phyloP scores from a whole-genome alignment of 2,797 vertebrate genomes.

The Darevskia nairensis region DNA sequence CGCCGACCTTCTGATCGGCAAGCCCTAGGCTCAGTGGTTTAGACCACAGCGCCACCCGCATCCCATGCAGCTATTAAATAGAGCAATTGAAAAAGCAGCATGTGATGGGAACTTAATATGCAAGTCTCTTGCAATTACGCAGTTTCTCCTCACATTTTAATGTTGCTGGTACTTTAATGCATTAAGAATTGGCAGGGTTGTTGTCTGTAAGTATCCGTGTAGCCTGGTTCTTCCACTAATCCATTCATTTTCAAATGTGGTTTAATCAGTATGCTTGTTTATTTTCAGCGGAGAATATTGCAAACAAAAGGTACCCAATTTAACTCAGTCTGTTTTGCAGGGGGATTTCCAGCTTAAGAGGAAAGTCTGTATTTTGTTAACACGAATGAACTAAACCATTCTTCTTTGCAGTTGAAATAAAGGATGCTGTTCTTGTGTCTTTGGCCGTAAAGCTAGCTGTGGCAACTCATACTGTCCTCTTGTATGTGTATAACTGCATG shows the following conservation, averaged over 20 bases:
- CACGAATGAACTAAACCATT: neutral
- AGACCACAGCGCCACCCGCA: too few species aligned
- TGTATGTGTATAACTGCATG: conserved; percentile 1
- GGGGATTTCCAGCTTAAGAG: neutral
- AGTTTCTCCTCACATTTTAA: neutral
- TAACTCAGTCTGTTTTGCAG: neutral
- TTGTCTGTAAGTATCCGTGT: neutral
- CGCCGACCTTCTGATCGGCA: too few species aligned
- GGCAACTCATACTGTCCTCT: neutral
- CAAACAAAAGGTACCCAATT: neutral
- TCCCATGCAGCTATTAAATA: conserved; percentile 1
- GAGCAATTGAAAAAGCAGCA: neutral
- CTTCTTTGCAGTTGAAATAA: neutral
- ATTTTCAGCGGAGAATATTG: neutral
- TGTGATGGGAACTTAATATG: neutral
- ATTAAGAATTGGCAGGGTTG: neutral
- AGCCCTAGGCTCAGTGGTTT: too few species aligned
- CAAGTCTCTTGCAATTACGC: neutral
- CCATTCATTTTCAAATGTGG: neutral
- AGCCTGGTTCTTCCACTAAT: neutral
- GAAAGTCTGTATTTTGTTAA: neutral
- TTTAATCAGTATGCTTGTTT: neutral
- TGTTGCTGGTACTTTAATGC: neutral
- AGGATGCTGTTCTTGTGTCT: neutral
- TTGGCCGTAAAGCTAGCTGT: neutral